Conservation (phyloP, 1,140 invertebrate species). For the Zelostemma sp. region DNA sequence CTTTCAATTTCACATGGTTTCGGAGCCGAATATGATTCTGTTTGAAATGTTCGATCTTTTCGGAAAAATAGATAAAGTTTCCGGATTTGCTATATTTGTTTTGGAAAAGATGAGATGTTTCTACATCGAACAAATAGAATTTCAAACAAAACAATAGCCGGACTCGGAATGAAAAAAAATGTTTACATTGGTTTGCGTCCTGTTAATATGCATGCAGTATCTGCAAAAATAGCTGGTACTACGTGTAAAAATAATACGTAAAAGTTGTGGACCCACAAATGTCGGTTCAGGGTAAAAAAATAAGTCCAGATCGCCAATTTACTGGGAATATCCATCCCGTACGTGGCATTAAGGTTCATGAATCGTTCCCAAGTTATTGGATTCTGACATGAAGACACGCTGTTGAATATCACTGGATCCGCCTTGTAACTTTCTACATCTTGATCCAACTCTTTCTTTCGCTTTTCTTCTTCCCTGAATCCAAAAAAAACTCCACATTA, state of each 20-base stretch:
- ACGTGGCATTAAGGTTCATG: slow-evolving; percentile 65
- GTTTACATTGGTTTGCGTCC: slow-evolving; percentile 65
- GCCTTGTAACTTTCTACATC: slow-evolving; percentile 13
- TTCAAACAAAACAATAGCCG: no score
- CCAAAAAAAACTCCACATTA: background rate
- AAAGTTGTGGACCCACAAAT: slow-evolving; percentile 68
- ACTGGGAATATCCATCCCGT: slow-evolving; percentile 64
- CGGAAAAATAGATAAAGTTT: no score
- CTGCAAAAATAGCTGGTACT: slow-evolving; percentile 63
- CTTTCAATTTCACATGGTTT: no score
- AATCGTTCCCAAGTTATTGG: slow-evolving; percentile 74
- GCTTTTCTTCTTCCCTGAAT: slow-evolving; percentile 16
- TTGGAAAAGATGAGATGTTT: no score
- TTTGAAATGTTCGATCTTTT: no score
- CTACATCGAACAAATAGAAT: no score
- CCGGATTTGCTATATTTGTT: no score
- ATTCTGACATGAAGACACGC: slow-evolving; percentile 72
- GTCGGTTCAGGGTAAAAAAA: slow-evolving; percentile 65
- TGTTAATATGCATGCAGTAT: slow-evolving; percentile 47
- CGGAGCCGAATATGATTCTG: no score
- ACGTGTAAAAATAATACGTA: slow-evolving; percentile 63
- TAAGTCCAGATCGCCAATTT: slow-evolving; percentile 72
- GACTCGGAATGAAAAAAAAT: no score
- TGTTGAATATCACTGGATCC: slow-evolving; percentile 73
- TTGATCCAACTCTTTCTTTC: background rate